phyloP scores from a whole-genome alignment of 2,888 invertebrate species.

The Drosophila silvestris region DNA sequence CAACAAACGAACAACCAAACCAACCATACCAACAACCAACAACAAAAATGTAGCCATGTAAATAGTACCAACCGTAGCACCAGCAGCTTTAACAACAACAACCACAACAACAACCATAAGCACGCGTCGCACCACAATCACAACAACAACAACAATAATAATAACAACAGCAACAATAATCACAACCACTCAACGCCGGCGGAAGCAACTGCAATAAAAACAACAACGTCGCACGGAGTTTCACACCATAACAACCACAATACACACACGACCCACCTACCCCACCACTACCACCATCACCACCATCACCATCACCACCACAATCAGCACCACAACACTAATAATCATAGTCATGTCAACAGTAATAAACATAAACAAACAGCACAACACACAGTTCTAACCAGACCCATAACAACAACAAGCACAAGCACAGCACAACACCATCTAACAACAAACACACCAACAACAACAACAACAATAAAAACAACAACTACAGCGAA shows the following conservation, averaged over 20 bases:
- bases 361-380: slow-evolving; percentile 64
- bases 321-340: slow-evolving; percentile 12
- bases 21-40: slow-evolving; percentile 31
- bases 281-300: slow-evolving; percentile 33
- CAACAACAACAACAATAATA: slow-evolving; percentile 52
- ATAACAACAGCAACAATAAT: slow-evolving; percentile 53
- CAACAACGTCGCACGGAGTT: slow-evolving; percentile 66
- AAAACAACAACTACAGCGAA: slow-evolving; percentile 45
- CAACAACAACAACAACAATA: slow-evolving; percentile 3
- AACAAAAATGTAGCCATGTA: slow-evolving; percentile 80
- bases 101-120: slow-evolving; percentile 56
- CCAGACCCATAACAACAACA: slow-evolving; percentile 63
- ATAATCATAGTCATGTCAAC: slow-evolving; percentile 53
- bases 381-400: slow-evolving; percentile 10
- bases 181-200: slow-evolving; percentile 58
- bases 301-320: slow-evolving; percentile 33
- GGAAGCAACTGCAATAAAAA: slow-evolving; percentile 46
- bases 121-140: slow-evolving; percentile 62
- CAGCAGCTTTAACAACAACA: slow-evolving; percentile 63
- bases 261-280: slow-evolving; percentile 36
- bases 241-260: slow-evolving; percentile 46
- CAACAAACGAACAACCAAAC: slow-evolving; percentile 24
- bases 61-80: slow-evolving; percentile 81
- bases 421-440: slow-evolving; percentile 2
- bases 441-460: slow-evolving; percentile 16